Evolutionary conservation across 2,113 vertebrate species (phyloP).

Genomic region (Dipodomys spectabilis): DNA sequence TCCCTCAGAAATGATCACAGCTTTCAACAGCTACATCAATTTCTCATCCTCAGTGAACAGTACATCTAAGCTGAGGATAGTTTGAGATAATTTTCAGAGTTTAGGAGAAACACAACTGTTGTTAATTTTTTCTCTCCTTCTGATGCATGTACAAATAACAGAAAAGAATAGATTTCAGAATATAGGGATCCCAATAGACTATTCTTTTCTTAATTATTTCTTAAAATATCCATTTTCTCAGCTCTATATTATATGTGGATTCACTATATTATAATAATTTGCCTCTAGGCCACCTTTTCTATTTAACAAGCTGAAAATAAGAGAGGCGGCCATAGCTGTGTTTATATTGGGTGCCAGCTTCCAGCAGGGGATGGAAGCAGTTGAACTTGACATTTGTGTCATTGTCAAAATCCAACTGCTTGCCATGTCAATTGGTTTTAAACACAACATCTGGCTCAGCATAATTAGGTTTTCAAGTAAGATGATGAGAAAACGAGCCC

Average conservation of each 20-base stretch:
- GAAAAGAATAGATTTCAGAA: not conserved
- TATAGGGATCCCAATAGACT: not conserved
- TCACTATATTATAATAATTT: not conserved
- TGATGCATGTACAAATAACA: not conserved
- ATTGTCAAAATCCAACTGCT: constrained; percentile 65
- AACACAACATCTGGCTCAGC: constrained; percentile 65
- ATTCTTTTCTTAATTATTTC: not conserved
- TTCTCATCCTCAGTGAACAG: not conserved
- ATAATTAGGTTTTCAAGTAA: constrained; percentile 77
- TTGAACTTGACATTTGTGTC: constrained; percentile 64
- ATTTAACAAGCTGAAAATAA: constrained; percentile 66
- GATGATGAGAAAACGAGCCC: constrained; percentile 70
- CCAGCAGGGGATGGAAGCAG: constrained; percentile 23
- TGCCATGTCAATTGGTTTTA: constrained; percentile 63
- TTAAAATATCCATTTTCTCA: not conserved
- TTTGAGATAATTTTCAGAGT: not conserved
- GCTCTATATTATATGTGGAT: not conserved
- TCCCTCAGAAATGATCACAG: not conserved
- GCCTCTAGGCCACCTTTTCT: not conserved
- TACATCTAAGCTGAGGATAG: not conserved
- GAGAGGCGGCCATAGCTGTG: not conserved
- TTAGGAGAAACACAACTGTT: not conserved
- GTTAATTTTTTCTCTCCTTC: not conserved
- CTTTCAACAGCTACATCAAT: not conserved
- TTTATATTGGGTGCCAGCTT: constrained; percentile 15